Conservation (phyloP, 2,888 invertebrate genomes). For the Seira sanloemensis region DNA sequence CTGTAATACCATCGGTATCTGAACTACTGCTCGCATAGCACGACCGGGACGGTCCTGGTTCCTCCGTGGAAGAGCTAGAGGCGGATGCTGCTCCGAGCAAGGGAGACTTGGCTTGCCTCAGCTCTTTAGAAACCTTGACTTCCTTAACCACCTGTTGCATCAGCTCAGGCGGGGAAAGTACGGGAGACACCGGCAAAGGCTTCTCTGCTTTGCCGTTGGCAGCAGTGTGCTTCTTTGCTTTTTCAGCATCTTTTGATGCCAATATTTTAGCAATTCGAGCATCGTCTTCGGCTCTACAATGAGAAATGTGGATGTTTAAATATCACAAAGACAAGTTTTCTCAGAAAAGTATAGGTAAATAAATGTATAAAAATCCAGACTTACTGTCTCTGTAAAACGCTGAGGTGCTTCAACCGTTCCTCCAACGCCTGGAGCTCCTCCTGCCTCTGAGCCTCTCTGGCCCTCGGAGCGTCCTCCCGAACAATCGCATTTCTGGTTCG, state of each 20-base stretch:
- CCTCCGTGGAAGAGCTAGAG: slow-evolving; percentile 67
- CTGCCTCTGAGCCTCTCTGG: slow-evolving; percentile 83
- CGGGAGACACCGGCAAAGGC: slow-evolving; percentile 76
- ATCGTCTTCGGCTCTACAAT: slow-evolving; percentile 82
- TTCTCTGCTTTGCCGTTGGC: slow-evolving; percentile 12
- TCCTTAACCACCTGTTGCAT: slow-evolving; percentile 76
- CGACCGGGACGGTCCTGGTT: slow-evolving; percentile 72
- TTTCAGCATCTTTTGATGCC: slow-evolving; percentile 76
- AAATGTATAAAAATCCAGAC: slow-evolving; percentile 73
- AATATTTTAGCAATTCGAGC: slow-evolving; percentile 82
- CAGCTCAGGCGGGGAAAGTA: slow-evolving; percentile 76
- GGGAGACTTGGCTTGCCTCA: slow-evolving; percentile 8
- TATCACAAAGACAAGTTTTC: not conserved
- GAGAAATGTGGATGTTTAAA: slow-evolving; percentile 20
- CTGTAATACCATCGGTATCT: slow-evolving; percentile 62
- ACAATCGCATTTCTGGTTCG: slow-evolving; percentile 85
- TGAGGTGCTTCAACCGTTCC: slow-evolving; percentile 75
- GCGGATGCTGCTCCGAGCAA: slow-evolving; percentile 32
- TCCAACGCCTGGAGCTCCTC: slow-evolving; percentile 82
- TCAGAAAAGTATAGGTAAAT: not conserved
- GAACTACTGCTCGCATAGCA: not conserved
- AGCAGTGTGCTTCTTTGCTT: slow-evolving; percentile 73
- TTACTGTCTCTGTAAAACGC: slow-evolving; percentile 81
- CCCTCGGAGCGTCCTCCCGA: slow-evolving; percentile 86
- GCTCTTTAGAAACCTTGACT: slow-evolving; percentile 48